Percentiles rank a stretch among this genome's conserved stretches.
Conservation (phyloP, 2,888 invertebrate genomes). For the Therioaphis trifolii region DNA sequence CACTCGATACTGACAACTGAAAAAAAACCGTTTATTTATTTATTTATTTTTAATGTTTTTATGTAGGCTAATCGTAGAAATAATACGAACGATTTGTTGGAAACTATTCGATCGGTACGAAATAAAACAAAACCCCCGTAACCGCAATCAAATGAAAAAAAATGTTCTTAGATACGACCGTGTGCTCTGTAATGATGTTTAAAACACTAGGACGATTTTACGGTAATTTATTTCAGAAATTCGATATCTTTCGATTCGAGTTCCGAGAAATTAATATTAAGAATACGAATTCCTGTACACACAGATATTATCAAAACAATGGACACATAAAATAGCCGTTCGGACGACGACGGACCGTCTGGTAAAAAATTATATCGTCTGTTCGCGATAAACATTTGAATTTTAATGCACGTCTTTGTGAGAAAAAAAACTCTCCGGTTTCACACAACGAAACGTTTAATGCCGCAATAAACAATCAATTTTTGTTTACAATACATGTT, state of each 20-base stretch:
- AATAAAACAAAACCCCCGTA: not conserved
- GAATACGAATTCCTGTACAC: not conserved
- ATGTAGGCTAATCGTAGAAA: not conserved
- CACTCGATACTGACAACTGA: not conserved
- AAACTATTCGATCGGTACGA: not conserved
- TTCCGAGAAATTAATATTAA: slow-evolving; percentile 2
- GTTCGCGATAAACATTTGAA: not conserved
- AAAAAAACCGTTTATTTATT: not conserved
- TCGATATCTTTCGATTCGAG: slow-evolving; percentile 9
- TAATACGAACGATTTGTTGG: not conserved
- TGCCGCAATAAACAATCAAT: not conserved
- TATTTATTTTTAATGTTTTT: too few relatives aligned
- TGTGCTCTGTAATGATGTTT: not conserved
- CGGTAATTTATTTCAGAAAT: slow-evolving; percentile 29
- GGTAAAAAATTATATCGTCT: not conserved
- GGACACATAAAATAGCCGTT: slow-evolving; percentile 6
- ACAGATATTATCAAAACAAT: slow-evolving; percentile 41
- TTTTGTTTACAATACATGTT: too few relatives aligned
- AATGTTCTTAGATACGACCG: not conserved
- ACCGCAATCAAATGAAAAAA: not conserved
- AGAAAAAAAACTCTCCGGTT: not conserved
- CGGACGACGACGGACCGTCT: not conserved
- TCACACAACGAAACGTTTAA: not conserved
- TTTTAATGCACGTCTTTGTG: not conserved
- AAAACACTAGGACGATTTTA: not conserved